These are phyloP conservation scores for Xylota segnis DNA, from an alignment of 2,888 invertebrate genomes.

Conservation along the genomic window DNA sequence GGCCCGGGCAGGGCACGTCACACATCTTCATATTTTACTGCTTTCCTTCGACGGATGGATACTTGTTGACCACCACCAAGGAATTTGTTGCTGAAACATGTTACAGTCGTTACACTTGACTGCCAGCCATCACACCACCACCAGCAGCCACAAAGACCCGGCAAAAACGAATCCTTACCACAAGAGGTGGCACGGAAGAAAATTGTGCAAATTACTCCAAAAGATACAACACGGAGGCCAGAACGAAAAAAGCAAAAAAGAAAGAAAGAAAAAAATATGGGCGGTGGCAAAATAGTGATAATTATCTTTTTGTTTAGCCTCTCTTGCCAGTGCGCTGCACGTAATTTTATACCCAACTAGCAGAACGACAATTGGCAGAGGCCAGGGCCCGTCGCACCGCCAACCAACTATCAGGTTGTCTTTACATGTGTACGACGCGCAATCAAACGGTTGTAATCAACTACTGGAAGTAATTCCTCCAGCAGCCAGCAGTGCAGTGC, in stretches of 20 bases:
- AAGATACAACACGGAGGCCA: slow-evolving; percentile 31
- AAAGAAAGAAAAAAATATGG: slow-evolving; percentile 70
- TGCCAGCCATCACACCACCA: slow-evolving; percentile 38
- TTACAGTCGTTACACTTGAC: slow-evolving; percentile 68
- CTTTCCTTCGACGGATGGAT: slow-evolving; percentile 41
- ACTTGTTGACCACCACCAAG: slow-evolving; percentile 57
- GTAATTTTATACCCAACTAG: slow-evolving; percentile 66
- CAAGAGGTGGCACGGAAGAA: slow-evolving; percentile 62
- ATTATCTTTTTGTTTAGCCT: slow-evolving; percentile 76
- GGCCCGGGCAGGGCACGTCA: slow-evolving; percentile 48
- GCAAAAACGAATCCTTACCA: slow-evolving; percentile 47
- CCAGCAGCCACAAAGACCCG: background rate
- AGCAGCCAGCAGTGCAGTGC: slow-evolving; percentile 34
- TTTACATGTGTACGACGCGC: slow-evolving; percentile 78
- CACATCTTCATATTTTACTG: slow-evolving; percentile 72
- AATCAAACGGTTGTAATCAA: slow-evolving; percentile 79
- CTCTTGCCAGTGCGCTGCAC: slow-evolving; percentile 21
- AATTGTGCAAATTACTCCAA: slow-evolving; percentile 68
- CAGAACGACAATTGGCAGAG: slow-evolving; percentile 74
- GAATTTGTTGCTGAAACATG: slow-evolving; percentile 73
- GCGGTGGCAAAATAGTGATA: slow-evolving; percentile 76
- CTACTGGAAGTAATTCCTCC: slow-evolving; percentile 78
- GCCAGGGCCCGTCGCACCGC: slow-evolving; percentile 36
- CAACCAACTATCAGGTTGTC: slow-evolving; percentile 76
- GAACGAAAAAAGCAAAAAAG: slow-evolving; percentile 25